Evolutionary conservation across 2,888 invertebrate species (phyloP), one percentile per base, ranked within the genome.

Genomic region (Stegana nigrithorax): DNA sequence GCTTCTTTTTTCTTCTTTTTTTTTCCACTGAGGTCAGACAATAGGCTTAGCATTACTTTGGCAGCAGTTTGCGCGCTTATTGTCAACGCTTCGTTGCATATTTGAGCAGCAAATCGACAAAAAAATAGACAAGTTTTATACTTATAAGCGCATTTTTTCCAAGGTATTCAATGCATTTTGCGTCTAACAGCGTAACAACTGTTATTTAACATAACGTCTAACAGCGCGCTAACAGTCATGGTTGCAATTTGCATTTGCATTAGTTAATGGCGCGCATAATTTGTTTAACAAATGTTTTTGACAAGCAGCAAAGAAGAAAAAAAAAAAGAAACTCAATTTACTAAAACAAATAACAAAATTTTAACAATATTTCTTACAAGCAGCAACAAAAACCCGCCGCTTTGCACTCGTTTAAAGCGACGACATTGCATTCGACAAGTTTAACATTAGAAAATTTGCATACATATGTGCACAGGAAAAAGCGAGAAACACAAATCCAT

Each of bases 21-120:
- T 72, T 75, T 75, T 75, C 72, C 66, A 72, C 65, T 68, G 69
- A 73, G 70, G 63, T 59, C 70, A 73, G 74, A 81, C 82, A 81
- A 81, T 74, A 72, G 81, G 79, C 78, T 81, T 79, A 81, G 73
- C 77, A 73, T 72, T 76, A 75, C 81, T 79, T 78, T 51, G 51
- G 27, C 51, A 27, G 26, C 39, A 39, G 39, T 39, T 76, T 73
- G 68, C 67, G 67, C 69, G 70, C 81, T 73, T 76, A 80, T 81
- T 78, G 76, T 81, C 78, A 75, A 63, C 66, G 75, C 70, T 79
- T 69, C 77, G 77, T 72, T 74, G 72, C 72, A 67, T 68, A 71
- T 75, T 74, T 67, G 75, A 75, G 78, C 70, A 71, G 67, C 14
- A 36, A 45, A 19, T 19, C 4, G 19, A 45, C 12, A 23, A 21